These are phyloP conservation scores for Micrasema minimum DNA, from an alignment of 1,140 invertebrate species.

Conservation along the genomic window DNA sequence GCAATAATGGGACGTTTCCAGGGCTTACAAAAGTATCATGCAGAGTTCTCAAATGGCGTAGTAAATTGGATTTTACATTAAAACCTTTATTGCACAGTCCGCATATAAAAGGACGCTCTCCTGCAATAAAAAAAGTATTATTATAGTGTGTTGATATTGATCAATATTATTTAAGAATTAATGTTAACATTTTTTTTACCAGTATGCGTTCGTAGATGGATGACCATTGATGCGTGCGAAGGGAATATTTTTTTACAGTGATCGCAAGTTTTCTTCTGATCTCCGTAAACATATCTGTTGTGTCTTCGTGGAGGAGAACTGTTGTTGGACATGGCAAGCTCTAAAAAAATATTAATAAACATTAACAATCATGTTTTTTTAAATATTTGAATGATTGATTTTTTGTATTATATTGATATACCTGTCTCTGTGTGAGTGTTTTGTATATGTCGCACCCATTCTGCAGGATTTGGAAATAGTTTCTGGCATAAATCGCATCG, in stretches of 20 bases:
- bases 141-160: not conserved
- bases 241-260: slow-evolving; percentile 81
- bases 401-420: too few relatives aligned
- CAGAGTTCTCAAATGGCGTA: slow-evolving; percentile 77
- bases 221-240: slow-evolving; percentile 81
- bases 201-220: slow-evolving; percentile 77
- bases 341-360: too few relatives aligned
- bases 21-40: slow-evolving; percentile 72
- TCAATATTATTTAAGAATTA: not conserved
- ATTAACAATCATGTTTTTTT: too few relatives aligned
- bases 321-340: slow-evolving; percentile 83
- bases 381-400: too few relatives aligned
- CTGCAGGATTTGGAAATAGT: slow-evolving; percentile 81
- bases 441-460: slow-evolving; percentile 87
- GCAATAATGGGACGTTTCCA: slow-evolving; percentile 53
- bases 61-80: slow-evolving; percentile 80
- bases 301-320: slow-evolving; percentile 71
- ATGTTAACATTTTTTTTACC: slow-evolving; percentile 58
- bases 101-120: slow-evolving; percentile 77
- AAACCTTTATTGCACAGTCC: slow-evolving; percentile 80
- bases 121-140: slow-evolving; percentile 50
- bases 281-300: slow-evolving; percentile 69
- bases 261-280: slow-evolving; percentile 75
- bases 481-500: slow-evolving; percentile 84
- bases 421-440: slow-evolving; percentile 82